Percentiles rank a stretch among this genome's conserved stretches.
Evolutionary conservation across 2,113 vertebrate species (phyloP).

Genomic region (Austrofundulus limnaeus): DNA sequence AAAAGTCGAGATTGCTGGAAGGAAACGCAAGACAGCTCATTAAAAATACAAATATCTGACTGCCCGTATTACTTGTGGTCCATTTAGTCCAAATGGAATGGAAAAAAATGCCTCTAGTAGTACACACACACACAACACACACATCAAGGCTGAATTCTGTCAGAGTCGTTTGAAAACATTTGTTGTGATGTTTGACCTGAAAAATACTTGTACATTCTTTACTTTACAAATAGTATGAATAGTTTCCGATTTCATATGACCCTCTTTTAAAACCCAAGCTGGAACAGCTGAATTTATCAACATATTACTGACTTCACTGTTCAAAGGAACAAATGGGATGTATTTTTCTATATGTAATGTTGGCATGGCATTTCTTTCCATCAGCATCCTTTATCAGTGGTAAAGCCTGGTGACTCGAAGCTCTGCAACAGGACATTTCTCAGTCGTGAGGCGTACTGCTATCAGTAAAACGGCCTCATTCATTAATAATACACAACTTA

Average conservation of each 20-base stretch:
- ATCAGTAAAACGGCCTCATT: slow-evolving; percentile 49
- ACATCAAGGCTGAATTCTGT: slow-evolving; percentile 18
- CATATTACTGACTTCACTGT: slow-evolving; percentile 1
- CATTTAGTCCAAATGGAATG: slow-evolving; percentile 42
- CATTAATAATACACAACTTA: slow-evolving; percentile 52
- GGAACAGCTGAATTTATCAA: neutral
- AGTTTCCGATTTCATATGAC: neutral
- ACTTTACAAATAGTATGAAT: neutral
- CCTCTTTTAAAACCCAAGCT: neutral
- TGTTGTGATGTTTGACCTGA: slow-evolving; percentile 7
- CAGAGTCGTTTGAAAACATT: slow-evolving; percentile 4
- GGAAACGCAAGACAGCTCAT: slow-evolving; percentile 13
- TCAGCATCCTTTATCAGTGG: neutral
- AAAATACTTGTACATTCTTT: neutral
- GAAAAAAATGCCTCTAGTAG: slow-evolving; percentile 27
- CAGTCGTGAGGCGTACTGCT: slow-evolving; percentile 25
- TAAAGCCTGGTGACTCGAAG: slow-evolving; percentile 28
- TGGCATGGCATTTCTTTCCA: slow-evolving; percentile 24
- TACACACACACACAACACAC: neutral
- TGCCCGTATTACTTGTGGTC: slow-evolving; percentile 24
- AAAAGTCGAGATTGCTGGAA: slow-evolving; percentile 12
- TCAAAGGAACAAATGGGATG: slow-evolving; percentile 12
- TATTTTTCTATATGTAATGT: slow-evolving; percentile 11
- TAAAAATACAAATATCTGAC: slow-evolving; percentile 47
- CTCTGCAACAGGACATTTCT: slow-evolving; percentile 38